A percentile compares a stretch with the other conserved stretches of the same genome.
Evolutionary conservation across 1,140 invertebrate genomes (phyloP).

Genomic region (Caerostris darwini): DNA sequence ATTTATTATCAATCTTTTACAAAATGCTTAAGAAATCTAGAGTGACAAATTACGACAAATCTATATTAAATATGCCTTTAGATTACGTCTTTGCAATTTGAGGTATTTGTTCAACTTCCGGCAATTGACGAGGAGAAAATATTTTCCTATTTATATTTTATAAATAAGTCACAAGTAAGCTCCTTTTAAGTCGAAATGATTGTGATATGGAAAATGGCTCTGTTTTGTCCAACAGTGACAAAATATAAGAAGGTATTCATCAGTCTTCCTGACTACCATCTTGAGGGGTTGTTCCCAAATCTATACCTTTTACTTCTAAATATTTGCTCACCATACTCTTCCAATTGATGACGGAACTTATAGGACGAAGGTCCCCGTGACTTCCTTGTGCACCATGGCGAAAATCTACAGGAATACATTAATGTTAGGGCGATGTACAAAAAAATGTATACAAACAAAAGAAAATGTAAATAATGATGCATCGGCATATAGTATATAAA

Average conservation of each 20-base stretch:
- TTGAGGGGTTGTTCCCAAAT: slow-evolving; percentile 68
- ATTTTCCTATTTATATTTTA: slow-evolving; percentile 27
- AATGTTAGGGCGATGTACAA: too few relatives aligned
- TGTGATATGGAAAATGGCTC: slow-evolving; percentile 32
- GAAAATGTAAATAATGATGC: too few relatives aligned
- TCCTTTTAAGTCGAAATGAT: slow-evolving; percentile 63
- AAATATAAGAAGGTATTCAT: slow-evolving; percentile 30
- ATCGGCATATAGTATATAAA: too few relatives aligned
- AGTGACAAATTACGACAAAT: slow-evolving; percentile 22
- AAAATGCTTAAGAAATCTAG: slow-evolving; percentile 73
- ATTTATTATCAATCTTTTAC: slow-evolving; percentile 71
- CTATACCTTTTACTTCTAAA: slow-evolving; percentile 79
- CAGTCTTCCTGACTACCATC: slow-evolving; percentile 74
- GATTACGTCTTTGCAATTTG: slow-evolving; percentile 24
- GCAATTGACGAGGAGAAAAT: slow-evolving; percentile 17
- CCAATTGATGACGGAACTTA: slow-evolving; percentile 80
- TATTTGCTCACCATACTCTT: slow-evolving; percentile 80
- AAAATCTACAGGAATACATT: slow-evolving; percentile 36
- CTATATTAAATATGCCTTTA: slow-evolving; percentile 5
- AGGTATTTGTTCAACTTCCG: slow-evolving; percentile 53
- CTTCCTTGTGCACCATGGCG: slow-evolving; percentile 29
- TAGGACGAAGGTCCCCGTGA: slow-evolving; percentile 74
- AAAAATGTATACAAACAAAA: too few relatives aligned
- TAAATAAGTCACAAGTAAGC: slow-evolving; percentile 65
- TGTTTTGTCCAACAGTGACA: background rate